Evolutionary conservation across 1,140 invertebrate species (phyloP).

Genomic region (Hylaeus anthracinus): DNA sequence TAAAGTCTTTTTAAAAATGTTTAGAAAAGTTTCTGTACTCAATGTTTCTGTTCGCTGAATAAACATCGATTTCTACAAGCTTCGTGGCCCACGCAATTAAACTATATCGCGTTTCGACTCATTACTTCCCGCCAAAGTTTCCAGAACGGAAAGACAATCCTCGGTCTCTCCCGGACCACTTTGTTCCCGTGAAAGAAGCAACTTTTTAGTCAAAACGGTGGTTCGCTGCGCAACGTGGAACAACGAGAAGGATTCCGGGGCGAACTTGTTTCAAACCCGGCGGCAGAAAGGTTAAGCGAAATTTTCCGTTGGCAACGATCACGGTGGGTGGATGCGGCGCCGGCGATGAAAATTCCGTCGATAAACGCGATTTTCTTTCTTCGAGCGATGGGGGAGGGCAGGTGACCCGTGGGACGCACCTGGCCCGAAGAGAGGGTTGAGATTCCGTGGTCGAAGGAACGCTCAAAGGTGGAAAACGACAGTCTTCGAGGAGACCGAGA

Average conservation of each 20-base stretch:
- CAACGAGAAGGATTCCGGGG: neutral
- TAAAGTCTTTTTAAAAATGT: too few relatives aligned
- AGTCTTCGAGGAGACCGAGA: slow-evolving; percentile 47
- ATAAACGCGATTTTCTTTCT: slow-evolving; percentile 19
- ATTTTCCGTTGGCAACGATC: neutral
- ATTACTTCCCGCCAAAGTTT: too few relatives aligned
- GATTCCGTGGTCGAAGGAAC: slow-evolving; percentile 24
- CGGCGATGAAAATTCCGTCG: slow-evolving; percentile 1
- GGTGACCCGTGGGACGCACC: slow-evolving; percentile 70
- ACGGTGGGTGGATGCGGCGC: neutral
- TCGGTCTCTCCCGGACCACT: too few relatives aligned
- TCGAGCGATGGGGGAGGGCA: slow-evolving; percentile 55
- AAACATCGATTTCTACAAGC: neutral
- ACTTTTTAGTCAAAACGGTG: too few relatives aligned
- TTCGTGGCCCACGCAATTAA: neutral
- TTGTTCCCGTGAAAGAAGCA: too few relatives aligned
- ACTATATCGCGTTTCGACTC: too few relatives aligned
- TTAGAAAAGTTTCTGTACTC: too few relatives aligned
- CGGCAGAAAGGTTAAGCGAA: neutral
- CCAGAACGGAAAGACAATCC: too few relatives aligned
- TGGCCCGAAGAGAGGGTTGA: slow-evolving; percentile 56
- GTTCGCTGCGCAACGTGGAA: neutral
- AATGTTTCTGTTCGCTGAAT: neutral
- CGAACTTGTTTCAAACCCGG: neutral
- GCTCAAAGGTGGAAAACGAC: slow-evolving; percentile 37